phyloP scores from a whole-genome alignment of 1,140 invertebrate genomes.

The Goniozus legneri region DNA sequence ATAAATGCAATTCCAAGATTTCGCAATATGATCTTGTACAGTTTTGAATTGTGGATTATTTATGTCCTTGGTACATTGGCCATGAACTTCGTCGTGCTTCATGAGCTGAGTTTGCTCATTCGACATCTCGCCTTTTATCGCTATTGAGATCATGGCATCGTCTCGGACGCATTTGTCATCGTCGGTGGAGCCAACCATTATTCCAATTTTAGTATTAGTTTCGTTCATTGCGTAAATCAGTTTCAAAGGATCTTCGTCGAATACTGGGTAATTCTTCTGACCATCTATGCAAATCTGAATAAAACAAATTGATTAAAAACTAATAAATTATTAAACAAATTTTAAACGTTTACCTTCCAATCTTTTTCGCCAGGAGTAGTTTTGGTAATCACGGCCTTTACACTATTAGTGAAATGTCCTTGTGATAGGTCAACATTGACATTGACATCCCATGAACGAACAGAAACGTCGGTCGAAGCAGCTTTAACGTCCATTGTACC shows the following conservation, averaged over 20 bases:
- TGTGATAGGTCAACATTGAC: conserved; percentile 30
- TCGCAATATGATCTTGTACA: conserved; percentile 18
- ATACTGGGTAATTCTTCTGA: conserved; percentile 29
- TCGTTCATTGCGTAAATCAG: conserved; percentile 22
- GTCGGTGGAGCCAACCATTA: conserved; percentile 34
- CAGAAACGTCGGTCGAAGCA: conserved; percentile 19
- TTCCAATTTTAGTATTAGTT: conserved; percentile 29
- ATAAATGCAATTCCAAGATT: conserved; percentile 28
- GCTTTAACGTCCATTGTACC: conserved; percentile 27
- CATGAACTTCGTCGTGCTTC: conserved; percentile 8
- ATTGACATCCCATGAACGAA: conserved; percentile 39
- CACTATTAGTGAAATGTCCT: conserved; percentile 28
- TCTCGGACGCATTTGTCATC: conserved; percentile 31
- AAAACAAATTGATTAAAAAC: not conserved
- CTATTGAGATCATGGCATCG: conserved; percentile 22
- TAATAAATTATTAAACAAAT: not conserved
- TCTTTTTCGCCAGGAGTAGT: conserved; percentile 36
- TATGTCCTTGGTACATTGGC: conserved; percentile 22
- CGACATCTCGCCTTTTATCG: conserved; percentile 24
- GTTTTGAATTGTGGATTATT: conserved; percentile 21
- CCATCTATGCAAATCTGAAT: conserved; percentile 42
- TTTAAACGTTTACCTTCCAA: conserved; percentile 24
- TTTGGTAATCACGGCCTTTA: conserved; percentile 37
- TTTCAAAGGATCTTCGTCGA: conserved; percentile 15
- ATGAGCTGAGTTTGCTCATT: conserved; percentile 32